Base-by-base conservation (phyloP, 2,888 invertebrate genomes). In the Clusia tigrina region DNA sequence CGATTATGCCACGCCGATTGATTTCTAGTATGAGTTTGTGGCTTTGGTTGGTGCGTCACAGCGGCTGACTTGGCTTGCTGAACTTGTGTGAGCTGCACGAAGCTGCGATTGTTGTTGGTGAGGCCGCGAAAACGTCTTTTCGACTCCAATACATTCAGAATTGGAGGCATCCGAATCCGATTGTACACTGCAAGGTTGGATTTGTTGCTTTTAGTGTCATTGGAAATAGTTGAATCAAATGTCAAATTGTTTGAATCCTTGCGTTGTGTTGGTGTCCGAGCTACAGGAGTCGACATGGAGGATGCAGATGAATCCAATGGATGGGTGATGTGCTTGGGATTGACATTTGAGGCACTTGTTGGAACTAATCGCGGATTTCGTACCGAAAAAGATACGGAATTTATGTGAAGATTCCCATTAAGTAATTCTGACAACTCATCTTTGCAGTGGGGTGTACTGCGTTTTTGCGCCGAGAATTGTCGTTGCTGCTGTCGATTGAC, bases 131-230 rank as follows among this genome's bases (percentile, higher is more conserved):
- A 82, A 17, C 76, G 76, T 2, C 76, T 73, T 59, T 73, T 80
- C 2, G 78, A 72, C 61, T 82, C 79, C 20, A 82, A 60, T 0
- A 83, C 78, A 64, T 81, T 83, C 1, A 82, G 69, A 51, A 83
- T 83, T 6, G 83, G 83, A 1, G 83, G 83, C 81, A 83, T 83
- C 38, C 79, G 72, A 2, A 78, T 55, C 5, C 73, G 76, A 0
- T 15, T 12, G 15, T 72, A 3, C 42, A 17, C 10, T 3, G 42
- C n/a, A 2, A 5, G 20, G 2, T 18, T 22, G n/a, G 42, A 42
- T 10, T 17, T 42, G 42, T 6, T 6, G 57, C n/a, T 10, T 18
- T 46, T 53, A 55, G 57, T 26, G 59, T 56, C 60, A 62, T 55
- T 23, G n/a, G 53, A 25, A 12, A 60, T 18, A 12, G 37, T 23